Evolutionary conservation across 2,888 invertebrate species (phyloP), one percentile per base, ranked within the genome.

Genomic region (Mythimna vitellina): DNA sequence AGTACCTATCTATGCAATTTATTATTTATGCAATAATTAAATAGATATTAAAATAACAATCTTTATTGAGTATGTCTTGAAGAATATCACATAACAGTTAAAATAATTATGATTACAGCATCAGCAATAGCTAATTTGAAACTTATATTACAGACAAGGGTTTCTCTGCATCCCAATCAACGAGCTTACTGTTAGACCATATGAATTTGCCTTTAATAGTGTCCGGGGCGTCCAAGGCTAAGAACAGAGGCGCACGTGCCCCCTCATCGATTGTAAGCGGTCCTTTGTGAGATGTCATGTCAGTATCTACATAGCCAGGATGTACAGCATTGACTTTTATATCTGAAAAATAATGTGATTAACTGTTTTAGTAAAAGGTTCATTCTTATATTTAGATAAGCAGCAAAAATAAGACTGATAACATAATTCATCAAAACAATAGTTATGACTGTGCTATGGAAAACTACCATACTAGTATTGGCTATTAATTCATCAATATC

Each of bases 261-360:
- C 96, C 95, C 70, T 94, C 87, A 57, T 97, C 97, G 35, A 96
- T 95, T 0, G 96, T 96, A 20, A 97, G 91, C 0, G 90, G 87
- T 0, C 97, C 98, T 86, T 96, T 97, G 84, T 97, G 97, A 29
- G 97, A 97, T 0, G 97, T 95, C 98, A 98, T 97, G 87, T 98
- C 98, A 0, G 98, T 98, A 82, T 96, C 96, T 0, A 98, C 98
- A 90, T 97, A 98, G 0, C 98, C 98, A 1, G 98, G 98, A 90
- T 97, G 97, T 7, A 97, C 97, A 9, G 97, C 93, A 92, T 98
- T 98, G 9, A 98, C 96, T 75, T 96, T 96, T 68, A 98, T 96
- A 84, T 97, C 70, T 70, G 32, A 10, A 66, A 70, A 58, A 29
- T 29, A 56, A 56, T 20, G 35, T 51, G 20, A 17, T 25, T 0